Evolutionary conservation across 2,888 invertebrate genomes (phyloP).

Genomic region (Epistrophella euchroma): DNA sequence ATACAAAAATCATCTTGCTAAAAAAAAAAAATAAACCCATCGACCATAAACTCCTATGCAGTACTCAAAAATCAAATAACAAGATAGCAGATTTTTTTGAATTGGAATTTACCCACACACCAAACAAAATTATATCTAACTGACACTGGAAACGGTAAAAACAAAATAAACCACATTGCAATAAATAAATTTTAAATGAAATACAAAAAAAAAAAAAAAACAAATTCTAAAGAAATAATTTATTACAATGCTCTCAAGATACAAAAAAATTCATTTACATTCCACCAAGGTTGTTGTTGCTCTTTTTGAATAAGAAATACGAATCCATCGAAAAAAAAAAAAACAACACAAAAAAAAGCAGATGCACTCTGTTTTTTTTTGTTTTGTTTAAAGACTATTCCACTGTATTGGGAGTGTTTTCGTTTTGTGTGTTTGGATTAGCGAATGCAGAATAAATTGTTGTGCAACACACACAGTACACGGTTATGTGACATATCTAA

Average conservation of each 20-base stretch:
- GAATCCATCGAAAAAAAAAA: slow-evolving; percentile 24
- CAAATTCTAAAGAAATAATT: slow-evolving; percentile 48
- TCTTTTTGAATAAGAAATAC: slow-evolving; percentile 58
- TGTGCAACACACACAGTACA: slow-evolving; percentile 54
- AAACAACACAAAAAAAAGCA: slow-evolving; percentile 43
- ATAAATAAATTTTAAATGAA: slow-evolving; percentile 30
- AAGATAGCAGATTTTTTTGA: slow-evolving; percentile 21
- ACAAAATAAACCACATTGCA: slow-evolving; percentile 45
- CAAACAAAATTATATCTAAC: not conserved
- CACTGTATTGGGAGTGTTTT: slow-evolving; percentile 7
- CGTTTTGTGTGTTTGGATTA: slow-evolving; percentile 2
- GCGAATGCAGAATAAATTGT: slow-evolving; percentile 50
- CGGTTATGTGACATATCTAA: slow-evolving; percentile 63
- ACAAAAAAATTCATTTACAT: slow-evolving; percentile 59
- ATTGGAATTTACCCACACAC: slow-evolving; percentile 55
- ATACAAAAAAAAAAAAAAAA: slow-evolving; percentile 26
- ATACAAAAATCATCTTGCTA: not conserved
- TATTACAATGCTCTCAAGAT: slow-evolving; percentile 33
- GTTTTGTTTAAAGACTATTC: slow-evolving; percentile 9
- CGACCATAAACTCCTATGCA: slow-evolving; percentile 37
- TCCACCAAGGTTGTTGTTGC: slow-evolving; percentile 71
- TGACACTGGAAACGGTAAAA: slow-evolving; percentile 65
- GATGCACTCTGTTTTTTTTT: slow-evolving; percentile 20
- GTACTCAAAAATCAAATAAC: slow-evolving; percentile 21
- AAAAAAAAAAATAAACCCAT: slow-evolving; percentile 15